phyloP scores from a whole-genome alignment of 2,888 invertebrate species.

The Lochmaea crataegi region DNA sequence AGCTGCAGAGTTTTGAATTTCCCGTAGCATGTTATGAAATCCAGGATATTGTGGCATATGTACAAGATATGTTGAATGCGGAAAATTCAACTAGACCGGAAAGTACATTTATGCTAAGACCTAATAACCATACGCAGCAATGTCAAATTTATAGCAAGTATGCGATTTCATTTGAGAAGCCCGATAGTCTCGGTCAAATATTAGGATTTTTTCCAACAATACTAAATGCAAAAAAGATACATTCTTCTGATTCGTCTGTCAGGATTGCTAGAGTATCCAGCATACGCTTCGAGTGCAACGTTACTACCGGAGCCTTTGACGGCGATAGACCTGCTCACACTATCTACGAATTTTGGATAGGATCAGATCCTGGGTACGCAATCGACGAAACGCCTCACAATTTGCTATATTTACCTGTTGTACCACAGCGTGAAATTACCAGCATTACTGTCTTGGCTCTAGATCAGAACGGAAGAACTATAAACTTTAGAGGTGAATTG shows the following conservation, averaged over 20 bases:
- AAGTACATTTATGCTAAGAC: too few relatives aligned
- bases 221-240: slow-evolving; percentile 30
- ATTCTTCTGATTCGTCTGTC: slow-evolving; percentile 45
- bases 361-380: too few relatives aligned
- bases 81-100: too few relatives aligned
- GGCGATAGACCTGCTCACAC: slow-evolving; percentile 55
- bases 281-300: slow-evolving; percentile 50
- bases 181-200: slow-evolving; percentile 3
- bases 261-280: slow-evolving; percentile 45
- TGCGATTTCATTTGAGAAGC: not conserved
- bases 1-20: too few relatives aligned
- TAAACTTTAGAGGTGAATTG: too few relatives aligned
- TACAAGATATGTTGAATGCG: too few relatives aligned
- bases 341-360: slow-evolving; percentile 39
- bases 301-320: slow-evolving; percentile 53
- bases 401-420: slow-evolving; percentile 1
- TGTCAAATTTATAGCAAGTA: slow-evolving; percentile 42
- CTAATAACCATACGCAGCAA: slow-evolving; percentile 14
- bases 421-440: slow-evolving; percentile 40
- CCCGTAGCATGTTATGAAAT: too few relatives aligned
- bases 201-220: slow-evolving; percentile 17
- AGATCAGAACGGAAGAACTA: too few relatives aligned
- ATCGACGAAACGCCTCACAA: too few relatives aligned
- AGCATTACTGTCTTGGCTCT: slow-evolving; percentile 47
- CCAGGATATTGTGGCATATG: too few relatives aligned